These are phyloP conservation scores for Ecdyonurus torrentis DNA, from an alignment of 2,888 invertebrate genomes.

Conservation along the genomic window DNA sequence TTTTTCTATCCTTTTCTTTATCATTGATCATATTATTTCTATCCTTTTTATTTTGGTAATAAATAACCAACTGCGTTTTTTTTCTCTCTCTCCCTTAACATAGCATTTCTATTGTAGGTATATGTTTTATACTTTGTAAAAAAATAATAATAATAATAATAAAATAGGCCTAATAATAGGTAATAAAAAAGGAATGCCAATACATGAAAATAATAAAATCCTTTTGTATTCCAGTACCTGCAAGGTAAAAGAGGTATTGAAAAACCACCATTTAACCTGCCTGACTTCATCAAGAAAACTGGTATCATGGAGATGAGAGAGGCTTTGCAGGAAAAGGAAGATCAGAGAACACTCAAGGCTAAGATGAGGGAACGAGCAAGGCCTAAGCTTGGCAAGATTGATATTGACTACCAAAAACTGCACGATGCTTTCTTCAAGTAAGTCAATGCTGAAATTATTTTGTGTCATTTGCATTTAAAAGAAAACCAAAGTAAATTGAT, in stretches of 20 bases:
- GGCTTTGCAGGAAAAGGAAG: conserved; percentile 93
- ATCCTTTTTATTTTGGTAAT: too few species aligned
- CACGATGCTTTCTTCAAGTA: conserved; percentile 97
- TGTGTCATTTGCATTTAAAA: too few species aligned
- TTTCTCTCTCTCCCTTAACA: too few species aligned
- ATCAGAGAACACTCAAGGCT: conserved; percentile 83
- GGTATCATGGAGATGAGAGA: conserved; percentile 99
- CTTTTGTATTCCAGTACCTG: conserved; percentile 37
- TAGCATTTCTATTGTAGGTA: too few species aligned
- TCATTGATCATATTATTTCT: too few species aligned
- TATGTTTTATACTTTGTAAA: too few species aligned
- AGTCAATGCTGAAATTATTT: conserved; percentile 21
- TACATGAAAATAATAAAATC: not conserved
- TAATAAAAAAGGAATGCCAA: too few species aligned
- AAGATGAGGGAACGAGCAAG: conserved; percentile 95
- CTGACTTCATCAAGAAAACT: conserved; percentile 96
- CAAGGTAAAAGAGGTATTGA: conserved; percentile 98
- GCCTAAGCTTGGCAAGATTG: conserved; percentile 97
- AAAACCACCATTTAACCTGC: conserved; percentile 95
- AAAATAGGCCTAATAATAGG: too few species aligned
- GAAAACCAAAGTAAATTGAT: too few species aligned
- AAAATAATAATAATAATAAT: too few species aligned
- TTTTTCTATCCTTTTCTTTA: too few species aligned
- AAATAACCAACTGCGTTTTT: too few species aligned
- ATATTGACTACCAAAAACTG: conserved; percentile 98